phyloP scores from a whole-genome alignment of 1,140 invertebrate species.

The Drosophila littoralis region DNA sequence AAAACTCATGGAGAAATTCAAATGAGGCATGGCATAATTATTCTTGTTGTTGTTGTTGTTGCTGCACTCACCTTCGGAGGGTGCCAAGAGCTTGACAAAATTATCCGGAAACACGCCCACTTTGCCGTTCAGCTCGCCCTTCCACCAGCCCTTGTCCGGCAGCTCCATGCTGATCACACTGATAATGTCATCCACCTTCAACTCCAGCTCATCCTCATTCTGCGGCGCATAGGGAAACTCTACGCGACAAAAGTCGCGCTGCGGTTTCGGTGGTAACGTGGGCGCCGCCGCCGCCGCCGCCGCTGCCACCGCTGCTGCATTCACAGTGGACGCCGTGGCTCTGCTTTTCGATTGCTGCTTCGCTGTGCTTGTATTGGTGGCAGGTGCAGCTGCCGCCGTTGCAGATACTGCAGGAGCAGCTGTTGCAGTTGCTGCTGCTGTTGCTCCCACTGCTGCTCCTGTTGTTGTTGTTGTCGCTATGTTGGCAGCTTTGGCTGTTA shows the following conservation, averaged over 20 bases:
- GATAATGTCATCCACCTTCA: conserved; percentile 96
- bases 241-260: conserved; percentile 92
- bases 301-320: conserved; percentile 17
- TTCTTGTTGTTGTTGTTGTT: background rate
- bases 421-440: conserved; percentile 29
- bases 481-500: conserved; percentile 53
- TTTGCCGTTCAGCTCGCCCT: conserved; percentile 94
- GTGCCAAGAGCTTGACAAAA: conserved; percentile 91
- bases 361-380: conserved; percentile 34
- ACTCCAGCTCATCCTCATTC: conserved; percentile 96
- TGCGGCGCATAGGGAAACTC: conserved; percentile 95
- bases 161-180: conserved; percentile 93
- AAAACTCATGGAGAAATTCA: conserved; percentile 46
- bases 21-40: background rate
- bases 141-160: conserved; percentile 98
- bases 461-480: conserved; percentile 31
- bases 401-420: conserved; percentile 32
- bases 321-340: conserved; percentile 51
- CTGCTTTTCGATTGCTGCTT: conserved; percentile 71
- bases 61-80: conserved; percentile 84
- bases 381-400: conserved; percentile 9
- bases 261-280: conserved; percentile 87
- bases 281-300: conserved; percentile 68
- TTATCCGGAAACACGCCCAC: conserved; percentile 98
- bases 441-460: conserved; percentile 2